A percentile compares a stretch with the other conserved stretches of the same genome.
phyloP scores from a whole-genome alignment of 2,113 vertebrate species.

The Pelvicachromis taeniatus region DNA sequence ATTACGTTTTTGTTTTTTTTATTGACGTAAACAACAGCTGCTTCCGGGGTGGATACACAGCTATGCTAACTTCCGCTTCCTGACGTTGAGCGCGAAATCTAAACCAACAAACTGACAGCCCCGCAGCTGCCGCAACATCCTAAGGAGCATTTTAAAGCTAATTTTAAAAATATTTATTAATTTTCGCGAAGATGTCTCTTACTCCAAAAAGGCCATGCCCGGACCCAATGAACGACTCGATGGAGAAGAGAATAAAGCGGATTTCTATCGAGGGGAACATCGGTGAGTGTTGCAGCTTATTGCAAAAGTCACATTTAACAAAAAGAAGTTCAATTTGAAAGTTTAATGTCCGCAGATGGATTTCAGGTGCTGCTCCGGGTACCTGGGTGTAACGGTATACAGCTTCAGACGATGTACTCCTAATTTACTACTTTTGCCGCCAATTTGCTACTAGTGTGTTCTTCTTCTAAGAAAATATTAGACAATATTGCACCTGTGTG shows the following conservation, averaged over 20 bases:
- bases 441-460: neutral
- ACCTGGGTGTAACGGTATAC: no score
- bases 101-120: neutral
- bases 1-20: neutral
- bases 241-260: constrained; percentile 76
- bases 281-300: constrained; percentile 69
- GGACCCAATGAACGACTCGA: constrained; percentile 30
- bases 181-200: constrained; percentile 33
- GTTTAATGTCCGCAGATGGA: accelerated
- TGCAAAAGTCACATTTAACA: neutral
- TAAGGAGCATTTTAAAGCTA: neutral
- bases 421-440: neutral
- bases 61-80: neutral
- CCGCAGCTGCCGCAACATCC: neutral
- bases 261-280: constrained; percentile 90
- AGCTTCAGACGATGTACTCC: neutral
- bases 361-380: neutral
- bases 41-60: neutral
- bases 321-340: neutral
- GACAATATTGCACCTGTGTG: neutral
- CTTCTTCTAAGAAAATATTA: neutral
- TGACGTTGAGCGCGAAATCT: constrained; percentile 36
- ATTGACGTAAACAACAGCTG: neutral
- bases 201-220: constrained; percentile 59
- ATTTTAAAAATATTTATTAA: neutral